Evolutionary conservation across 2,113 vertebrate genomes (phyloP), one percentile per base, ranked within the genome.

Genomic region (Daboia siamensis): DNA sequence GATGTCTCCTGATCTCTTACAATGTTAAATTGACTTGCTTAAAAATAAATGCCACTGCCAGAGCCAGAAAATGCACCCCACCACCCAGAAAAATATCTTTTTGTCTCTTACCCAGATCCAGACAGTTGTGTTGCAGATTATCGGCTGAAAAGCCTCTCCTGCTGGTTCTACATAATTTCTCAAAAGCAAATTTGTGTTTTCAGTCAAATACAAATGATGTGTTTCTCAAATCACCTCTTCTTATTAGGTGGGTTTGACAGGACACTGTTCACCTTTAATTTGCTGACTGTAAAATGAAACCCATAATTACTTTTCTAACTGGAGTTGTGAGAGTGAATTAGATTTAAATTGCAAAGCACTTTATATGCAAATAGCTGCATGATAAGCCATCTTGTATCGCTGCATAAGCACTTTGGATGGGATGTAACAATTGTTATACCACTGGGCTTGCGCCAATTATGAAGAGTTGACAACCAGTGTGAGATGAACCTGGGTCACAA

Each of bases 321-420:
- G 55, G 80, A 86, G 56, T 57, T 93, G 46, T 90, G 80, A 93
- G 74, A 89, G 86, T 59, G 80, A 90, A 90, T 90, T 93, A 86
- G 74, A 86, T 93, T 84, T 90, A 90, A 93, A 93, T 93, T 93
- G 88, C 92, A 93, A 86, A 93, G n/a, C 74, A 86, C 88, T 93
- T 89, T 93, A 86, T 90, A 93, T 93, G 92, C 92, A 93, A 86
- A 93, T 86, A 61, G 80, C 74, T 86, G 55, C 54, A 90, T 92
- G 87, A 55, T 59, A 92, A 85, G 64, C 29, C 80, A 86, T 86
- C 88, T 90, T 89, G 46, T 48, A 92, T 85, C 84, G 29, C 33
- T 15, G 23, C 33, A 90, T 21, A 24, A 86, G 21, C 80, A 86
- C 26, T 61, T 86, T n/a, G 80, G 23, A 90, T 64, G 57, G 33